Evolutionary conservation across 2,797 vertebrate genomes (phyloP).

Genomic region (Acanthurus leucopareius): DNA sequence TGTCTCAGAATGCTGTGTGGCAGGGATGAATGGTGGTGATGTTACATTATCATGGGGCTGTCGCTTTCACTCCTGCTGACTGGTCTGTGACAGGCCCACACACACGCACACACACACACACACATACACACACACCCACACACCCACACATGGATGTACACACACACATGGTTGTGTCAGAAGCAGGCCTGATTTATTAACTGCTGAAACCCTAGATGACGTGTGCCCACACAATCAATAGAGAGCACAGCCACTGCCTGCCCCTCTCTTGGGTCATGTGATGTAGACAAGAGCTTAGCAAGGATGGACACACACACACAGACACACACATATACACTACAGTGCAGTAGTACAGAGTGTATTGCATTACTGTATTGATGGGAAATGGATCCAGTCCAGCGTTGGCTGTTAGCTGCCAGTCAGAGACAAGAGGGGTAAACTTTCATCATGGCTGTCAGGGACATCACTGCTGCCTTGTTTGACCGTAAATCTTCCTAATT

Average conservation of each 20-base stretch:
- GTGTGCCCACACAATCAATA: slow-evolving; percentile 84
- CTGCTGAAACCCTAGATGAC: slow-evolving; percentile 82
- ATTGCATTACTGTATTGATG: slow-evolving; percentile 90
- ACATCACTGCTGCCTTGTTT: slow-evolving; percentile 95
- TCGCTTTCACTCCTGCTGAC: slow-evolving; percentile 80
- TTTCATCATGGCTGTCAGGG: slow-evolving; percentile 97
- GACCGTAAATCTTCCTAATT: slow-evolving; percentile 98
- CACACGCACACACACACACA: slow-evolving; percentile 60
- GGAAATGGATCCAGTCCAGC: slow-evolving; percentile 88
- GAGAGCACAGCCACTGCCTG: slow-evolving; percentile 75
- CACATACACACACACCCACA: slow-evolving; percentile 60
- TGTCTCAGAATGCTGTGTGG: slow-evolving; percentile 84
- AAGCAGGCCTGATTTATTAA: slow-evolving; percentile 85
- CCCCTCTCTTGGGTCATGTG: slow-evolving; percentile 77
- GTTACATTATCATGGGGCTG: slow-evolving; percentile 88
- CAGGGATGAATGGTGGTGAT: slow-evolving; percentile 88
- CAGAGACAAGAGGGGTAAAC: slow-evolving; percentile 89
- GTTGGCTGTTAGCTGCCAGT: slow-evolving; percentile 90
- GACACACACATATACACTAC: slow-evolving; percentile 65
- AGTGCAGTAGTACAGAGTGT: slow-evolving; percentile 73
- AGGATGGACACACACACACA: slow-evolving; percentile 68
- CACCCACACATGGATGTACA: too few relatives aligned
- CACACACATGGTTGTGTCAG: slow-evolving; percentile 67
- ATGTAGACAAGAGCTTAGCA: slow-evolving; percentile 62
- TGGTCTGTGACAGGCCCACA: slow-evolving; percentile 85